phyloP scores from a whole-genome alignment of 2,113 vertebrate species.

The Tachysurus vachellii region DNA sequence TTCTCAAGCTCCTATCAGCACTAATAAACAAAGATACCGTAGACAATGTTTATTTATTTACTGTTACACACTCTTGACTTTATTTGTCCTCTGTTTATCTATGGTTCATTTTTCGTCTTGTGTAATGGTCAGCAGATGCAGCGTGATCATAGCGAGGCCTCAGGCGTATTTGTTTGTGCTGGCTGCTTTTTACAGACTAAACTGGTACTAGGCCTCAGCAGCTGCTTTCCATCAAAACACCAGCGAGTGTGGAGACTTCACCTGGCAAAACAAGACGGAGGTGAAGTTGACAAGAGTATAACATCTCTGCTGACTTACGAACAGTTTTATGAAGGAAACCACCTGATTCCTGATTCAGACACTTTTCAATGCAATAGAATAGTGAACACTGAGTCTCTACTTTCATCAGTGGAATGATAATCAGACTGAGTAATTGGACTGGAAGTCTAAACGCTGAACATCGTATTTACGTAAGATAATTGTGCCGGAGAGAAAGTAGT shows the following conservation, averaged over 20 bases:
- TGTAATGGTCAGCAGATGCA: constrained; percentile 92
- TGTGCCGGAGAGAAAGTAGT: constrained; percentile 43
- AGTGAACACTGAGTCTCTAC: constrained; percentile 42
- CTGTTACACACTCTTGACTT: constrained; percentile 78
- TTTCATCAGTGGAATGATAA: constrained; percentile 59
- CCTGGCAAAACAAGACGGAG: constrained; percentile 91
- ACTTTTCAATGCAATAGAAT: constrained; percentile 51
- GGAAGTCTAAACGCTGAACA: constrained; percentile 52
- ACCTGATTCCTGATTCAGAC: constrained; percentile 66
- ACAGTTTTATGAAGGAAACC: constrained; percentile 72
- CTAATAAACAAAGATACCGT: constrained; percentile 76
- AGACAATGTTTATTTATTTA: constrained; percentile 85
- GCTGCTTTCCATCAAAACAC: constrained; percentile 87
- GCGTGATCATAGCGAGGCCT: constrained; percentile 64
- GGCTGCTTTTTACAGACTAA: constrained; percentile 86
- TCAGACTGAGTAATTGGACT: constrained; percentile 64
- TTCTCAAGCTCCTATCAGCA: constrained; percentile 53
- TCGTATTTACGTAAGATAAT: constrained; percentile 62
- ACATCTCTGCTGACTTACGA: constrained; percentile 73
- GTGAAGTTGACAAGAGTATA: constrained; percentile 70
- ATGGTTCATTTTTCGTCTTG: constrained; percentile 63
- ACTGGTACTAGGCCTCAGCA: constrained; percentile 81
- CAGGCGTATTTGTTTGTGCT: constrained; percentile 91
- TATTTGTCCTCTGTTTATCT: constrained; percentile 62
- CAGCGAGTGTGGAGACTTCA: constrained; percentile 73